Evolutionary conservation across 2,888 invertebrate genomes (phyloP), one percentile per base, ranked within the genome.

Genomic region (Sycophila texana): DNA sequence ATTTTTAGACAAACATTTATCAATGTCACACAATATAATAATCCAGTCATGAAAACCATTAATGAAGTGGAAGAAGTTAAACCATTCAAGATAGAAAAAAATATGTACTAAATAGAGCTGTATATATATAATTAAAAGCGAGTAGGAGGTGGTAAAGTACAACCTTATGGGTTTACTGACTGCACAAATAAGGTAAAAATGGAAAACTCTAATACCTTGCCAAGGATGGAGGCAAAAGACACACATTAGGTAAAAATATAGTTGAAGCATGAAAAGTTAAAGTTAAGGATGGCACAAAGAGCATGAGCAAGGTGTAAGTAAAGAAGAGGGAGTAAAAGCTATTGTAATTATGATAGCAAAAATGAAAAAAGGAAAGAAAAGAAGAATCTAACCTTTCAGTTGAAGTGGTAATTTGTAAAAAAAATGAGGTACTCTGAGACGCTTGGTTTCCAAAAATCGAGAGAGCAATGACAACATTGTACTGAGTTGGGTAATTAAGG

Each of bases 51-150:
- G 63, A 79, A 77, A 77, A 71, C 5, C 74, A 77, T 71, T 66
- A 66, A 81, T 70, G 71, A 77, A 79, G 74, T 65, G 66, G 55
- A 75, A 78, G 65, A 78, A 73, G 66, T 47, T 65, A 77, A 77
- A 78, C 51, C 60, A 68, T 26, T 47, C 30, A 55, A 47, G 60
- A 72, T 65, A 66, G 30, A 60, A 20, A 66, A 72, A 72, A 67
- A 71, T 12, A 55, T 63, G 39, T 18, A n/a, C n/a, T 39, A 61
- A 49, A 68, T 16, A 55, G 55, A 53, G 55, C 30, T 65, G 39
- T 57, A 71, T 70, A 39, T 39, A 65, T 71, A 58, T 26, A 61
- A 51, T 65, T 61, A 78, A 74, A 78, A 55, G 30, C 65, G 47
- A 68, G 58, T 68, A 68, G 67, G 65, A 58, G 58, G 55, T 73